phyloP scores from a whole-genome alignment of 2,888 invertebrate species.

The Diarsia dahlii region DNA sequence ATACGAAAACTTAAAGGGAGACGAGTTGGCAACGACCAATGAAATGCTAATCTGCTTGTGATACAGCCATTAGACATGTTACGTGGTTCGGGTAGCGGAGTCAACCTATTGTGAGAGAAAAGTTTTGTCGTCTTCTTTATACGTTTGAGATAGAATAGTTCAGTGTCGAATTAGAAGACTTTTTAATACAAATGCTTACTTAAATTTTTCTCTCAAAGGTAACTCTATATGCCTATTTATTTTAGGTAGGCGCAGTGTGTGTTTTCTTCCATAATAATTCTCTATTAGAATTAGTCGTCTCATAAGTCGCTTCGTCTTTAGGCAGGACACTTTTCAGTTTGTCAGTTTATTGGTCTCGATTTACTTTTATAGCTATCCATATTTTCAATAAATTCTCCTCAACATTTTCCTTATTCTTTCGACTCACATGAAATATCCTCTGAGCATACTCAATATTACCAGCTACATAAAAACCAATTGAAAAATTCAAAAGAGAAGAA shows the following conservation, averaged over 20 bases:
- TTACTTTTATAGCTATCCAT: background rate
- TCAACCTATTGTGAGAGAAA: too few species aligned
- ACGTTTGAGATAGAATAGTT: too few species aligned
- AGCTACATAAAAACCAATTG: background rate
- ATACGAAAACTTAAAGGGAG: constrained; percentile 37
- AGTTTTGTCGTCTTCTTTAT: too few species aligned
- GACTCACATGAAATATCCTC: background rate
- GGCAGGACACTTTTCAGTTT: background rate
- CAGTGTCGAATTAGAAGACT: too few species aligned
- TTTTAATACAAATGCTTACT: background rate
- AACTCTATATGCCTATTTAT: too few species aligned
- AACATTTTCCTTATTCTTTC: background rate
- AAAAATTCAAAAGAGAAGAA: background rate
- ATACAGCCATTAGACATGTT: constrained; percentile 27
- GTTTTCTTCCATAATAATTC: background rate
- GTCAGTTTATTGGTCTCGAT: background rate
- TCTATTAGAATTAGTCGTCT: background rate
- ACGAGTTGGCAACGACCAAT: constrained; percentile 32
- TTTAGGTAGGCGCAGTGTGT: background rate
- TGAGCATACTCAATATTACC: too few species aligned
- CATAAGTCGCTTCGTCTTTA: background rate
- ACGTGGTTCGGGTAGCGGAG: too few species aligned
- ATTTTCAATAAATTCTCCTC: background rate
- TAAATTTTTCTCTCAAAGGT: too few species aligned
- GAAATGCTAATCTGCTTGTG: constrained; percentile 43